Conservation (phyloP, 2,888 invertebrate genomes). For the Brachynemurus nebulosus region DNA sequence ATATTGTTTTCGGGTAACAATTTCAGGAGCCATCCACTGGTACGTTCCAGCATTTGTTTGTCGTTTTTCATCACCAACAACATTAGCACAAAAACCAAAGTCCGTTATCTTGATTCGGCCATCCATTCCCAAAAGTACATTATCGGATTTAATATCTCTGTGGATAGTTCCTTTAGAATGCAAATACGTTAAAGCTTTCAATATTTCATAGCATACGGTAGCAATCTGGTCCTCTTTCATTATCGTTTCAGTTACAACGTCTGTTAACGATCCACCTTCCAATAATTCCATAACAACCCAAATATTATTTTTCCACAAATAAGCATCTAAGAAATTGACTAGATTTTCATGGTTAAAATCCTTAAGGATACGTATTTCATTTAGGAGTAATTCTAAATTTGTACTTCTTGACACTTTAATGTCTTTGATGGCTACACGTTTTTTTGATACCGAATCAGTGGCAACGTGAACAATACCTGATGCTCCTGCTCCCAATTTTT, state of each 20-base stretch:
- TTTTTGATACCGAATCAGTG: slow-evolving; percentile 52
- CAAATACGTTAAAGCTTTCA: slow-evolving; percentile 79
- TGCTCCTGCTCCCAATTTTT: slow-evolving; percentile 83
- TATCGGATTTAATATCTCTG: slow-evolving; percentile 93
- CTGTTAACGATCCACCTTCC: slow-evolving; percentile 89
- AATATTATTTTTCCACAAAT: slow-evolving; percentile 75
- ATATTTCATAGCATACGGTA: slow-evolving; percentile 78
- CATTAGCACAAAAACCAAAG: slow-evolving; percentile 97
- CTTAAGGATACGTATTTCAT: slow-evolving; percentile 85
- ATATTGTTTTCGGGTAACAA: slow-evolving; percentile 83
- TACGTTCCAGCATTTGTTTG: slow-evolving; percentile 97
- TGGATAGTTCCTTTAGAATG: slow-evolving; percentile 85
- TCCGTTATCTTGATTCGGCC: slow-evolving; percentile 88
- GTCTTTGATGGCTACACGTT: slow-evolving; percentile 87
- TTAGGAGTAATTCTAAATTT: slow-evolving; percentile 89
- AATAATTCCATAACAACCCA: slow-evolving; percentile 97
- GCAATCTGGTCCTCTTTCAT: slow-evolving; percentile 97
- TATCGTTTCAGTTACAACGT: slow-evolving; percentile 92
- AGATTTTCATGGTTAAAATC: slow-evolving; percentile 87
- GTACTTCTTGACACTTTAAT: slow-evolving; percentile 91
- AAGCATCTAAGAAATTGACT: slow-evolving; percentile 89
- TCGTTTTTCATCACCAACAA: slow-evolving; percentile 86
- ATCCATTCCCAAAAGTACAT: slow-evolving; percentile 85
- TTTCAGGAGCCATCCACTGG: slow-evolving; percentile 97
- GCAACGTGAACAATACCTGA: slow-evolving; percentile 89